Evolutionary conservation across 2,888 invertebrate species (phyloP).

Genomic region (Capitulum mitella): DNA sequence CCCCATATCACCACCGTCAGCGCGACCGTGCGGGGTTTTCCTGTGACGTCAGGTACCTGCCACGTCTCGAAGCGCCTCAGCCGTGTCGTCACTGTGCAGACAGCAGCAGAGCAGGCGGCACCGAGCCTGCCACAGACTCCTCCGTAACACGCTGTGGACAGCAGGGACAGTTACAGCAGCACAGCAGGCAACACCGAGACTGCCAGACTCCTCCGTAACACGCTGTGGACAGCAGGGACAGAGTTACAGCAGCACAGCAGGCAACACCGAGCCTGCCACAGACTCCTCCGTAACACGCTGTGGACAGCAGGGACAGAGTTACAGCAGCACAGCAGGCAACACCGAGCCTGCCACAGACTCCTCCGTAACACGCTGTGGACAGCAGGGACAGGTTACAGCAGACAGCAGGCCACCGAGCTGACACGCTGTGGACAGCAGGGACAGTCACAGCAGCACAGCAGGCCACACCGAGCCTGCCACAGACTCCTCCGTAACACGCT

Average conservation of each 20-base stretch:
- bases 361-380: no score
- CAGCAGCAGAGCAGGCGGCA: slow-evolving; percentile 67
- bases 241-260: slow-evolving; percentile 65
- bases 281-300: slow-evolving; percentile 33
- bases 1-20: no score
- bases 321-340: no score
- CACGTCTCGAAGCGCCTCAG: background rate
- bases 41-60: background rate
- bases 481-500: slow-evolving; percentile 40
- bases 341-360: no score
- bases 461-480: slow-evolving; percentile 65
- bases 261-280: slow-evolving; percentile 66
- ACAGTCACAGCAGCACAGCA: slow-evolving; percentile 64
- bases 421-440: slow-evolving; percentile 59
- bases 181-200: no score
- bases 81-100: slow-evolving; percentile 59
- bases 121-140: slow-evolving; percentile 58
- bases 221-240: no score
- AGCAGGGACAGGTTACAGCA: no score
- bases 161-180: no score
- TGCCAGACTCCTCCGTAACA: no score
- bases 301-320: background rate
- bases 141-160: background rate
- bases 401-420: slow-evolving; percentile 62
- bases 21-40: no score